phyloP scores from a whole-genome alignment of 1,140 invertebrate species.

The Zophobas atratus region DNA sequence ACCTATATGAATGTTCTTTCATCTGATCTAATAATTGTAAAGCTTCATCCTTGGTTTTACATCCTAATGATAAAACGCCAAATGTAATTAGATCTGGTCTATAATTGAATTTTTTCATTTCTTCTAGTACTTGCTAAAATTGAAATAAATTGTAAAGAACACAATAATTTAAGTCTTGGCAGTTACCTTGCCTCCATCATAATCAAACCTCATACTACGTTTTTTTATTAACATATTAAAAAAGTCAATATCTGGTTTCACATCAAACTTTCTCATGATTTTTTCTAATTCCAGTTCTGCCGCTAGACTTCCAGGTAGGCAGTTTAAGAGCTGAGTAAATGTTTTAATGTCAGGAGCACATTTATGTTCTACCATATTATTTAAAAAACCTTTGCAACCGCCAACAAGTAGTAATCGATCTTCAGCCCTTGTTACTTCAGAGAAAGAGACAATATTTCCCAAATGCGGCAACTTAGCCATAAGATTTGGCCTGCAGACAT shows the following conservation, averaged over 20 bases:
- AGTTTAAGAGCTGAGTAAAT: conserved; percentile 82
- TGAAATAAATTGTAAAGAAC: too few relatives aligned
- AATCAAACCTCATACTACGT: conserved; percentile 77
- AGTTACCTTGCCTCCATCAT: conserved; percentile 76
- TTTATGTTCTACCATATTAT: conserved; percentile 78
- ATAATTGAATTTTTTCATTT: conserved; percentile 76
- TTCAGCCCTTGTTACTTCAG: conserved; percentile 72
- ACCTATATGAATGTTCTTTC: conserved; percentile 76
- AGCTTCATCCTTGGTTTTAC: conserved; percentile 74
- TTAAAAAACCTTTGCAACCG: conserved; percentile 81
- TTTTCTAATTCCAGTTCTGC: conserved; percentile 79
- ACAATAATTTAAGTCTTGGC: too few relatives aligned
- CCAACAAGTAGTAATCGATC: conserved; percentile 87
- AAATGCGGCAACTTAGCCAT: conserved; percentile 68
- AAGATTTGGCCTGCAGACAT: conserved; percentile 10
- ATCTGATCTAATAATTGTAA: conserved; percentile 79
- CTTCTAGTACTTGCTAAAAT: conserved; percentile 58
- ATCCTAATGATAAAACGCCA: conserved; percentile 87
- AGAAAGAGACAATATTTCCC: conserved; percentile 72
- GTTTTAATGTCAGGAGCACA: conserved; percentile 85
- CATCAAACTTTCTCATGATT: conserved; percentile 72
- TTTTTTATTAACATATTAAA: conserved; percentile 91
- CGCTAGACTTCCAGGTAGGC: conserved; percentile 76
- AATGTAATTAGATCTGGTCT: conserved; percentile 86
- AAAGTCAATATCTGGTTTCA: conserved; percentile 84